Evolutionary conservation across 92 coral and sea anemone genomes (phyloP), one percentile per base, ranked within the genome.

Genomic region (Heteractis magnifica): DNA sequence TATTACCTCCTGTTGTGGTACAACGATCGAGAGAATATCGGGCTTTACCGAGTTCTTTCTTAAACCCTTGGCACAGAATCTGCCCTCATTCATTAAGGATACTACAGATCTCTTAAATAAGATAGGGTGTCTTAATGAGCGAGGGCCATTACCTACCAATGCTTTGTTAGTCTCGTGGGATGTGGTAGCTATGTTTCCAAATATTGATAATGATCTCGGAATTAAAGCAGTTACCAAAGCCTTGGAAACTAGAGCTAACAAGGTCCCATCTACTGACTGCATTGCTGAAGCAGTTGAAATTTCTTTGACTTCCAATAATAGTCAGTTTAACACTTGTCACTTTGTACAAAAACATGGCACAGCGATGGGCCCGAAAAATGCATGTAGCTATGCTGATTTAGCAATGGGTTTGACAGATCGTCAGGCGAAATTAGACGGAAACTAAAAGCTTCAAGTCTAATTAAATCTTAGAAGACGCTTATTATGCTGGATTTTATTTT

Each of bases 1-100:
- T 5, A 87, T 87, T 23, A 83, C 87, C 14, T 87, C 87, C 13
- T 87, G 86, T 51, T 81, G 83, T 81, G 86, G 90, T 18, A 87
- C 86, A 7, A 79, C 86, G 12, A 87, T 77, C 26, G 87, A 87
- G 49, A 76, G 58, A 23, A 16, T 82, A 6, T 87, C 90, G 9
- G 90, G 78, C 10, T 87, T 44, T 34, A 34, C 44, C 3, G 44
- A 34, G 44, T 34, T 34, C 3, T 34, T 34, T 34, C 44, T 34
- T 34, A 34, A 1, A 34, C 44, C 44, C 44, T 2, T 34, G 44
- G 44, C 44, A 34, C 44, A 2, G 44, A 34, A 34, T 34, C 1
- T 34, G 44, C 44, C 44, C 44, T 34, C 3, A 2, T 34, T 34
- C 44, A 34, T 34, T 34, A 34, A 34, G 44, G 44, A 34, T 34